Conservation (phyloP, 2,888 invertebrate genomes). For the Conistra vaccinii region DNA sequence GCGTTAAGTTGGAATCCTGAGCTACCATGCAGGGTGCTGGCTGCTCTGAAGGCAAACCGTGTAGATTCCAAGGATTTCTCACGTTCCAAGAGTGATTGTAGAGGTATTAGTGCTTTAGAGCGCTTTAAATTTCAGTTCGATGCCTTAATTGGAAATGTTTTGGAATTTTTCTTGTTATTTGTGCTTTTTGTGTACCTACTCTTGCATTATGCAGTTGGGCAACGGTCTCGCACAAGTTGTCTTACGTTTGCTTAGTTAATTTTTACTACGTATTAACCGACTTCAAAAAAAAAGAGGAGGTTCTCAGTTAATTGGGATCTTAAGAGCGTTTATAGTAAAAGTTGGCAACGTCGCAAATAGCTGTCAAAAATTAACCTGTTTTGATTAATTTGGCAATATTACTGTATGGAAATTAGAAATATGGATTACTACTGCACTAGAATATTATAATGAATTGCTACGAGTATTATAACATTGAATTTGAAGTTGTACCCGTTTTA, state of each 20-base stretch:
- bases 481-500: too few species aligned
- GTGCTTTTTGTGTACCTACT: neutral
- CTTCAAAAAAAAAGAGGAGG: too few species aligned
- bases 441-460: too few species aligned
- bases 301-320: too few species aligned
- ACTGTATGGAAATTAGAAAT: too few species aligned
- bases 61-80: conserved; percentile 49
- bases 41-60: conserved; percentile 30
- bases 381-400: too few species aligned
- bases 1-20: conserved; percentile 64
- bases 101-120: conserved; percentile 12
- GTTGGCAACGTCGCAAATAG: too few species aligned
- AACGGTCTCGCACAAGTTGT: too few species aligned
- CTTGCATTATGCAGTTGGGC: neutral
- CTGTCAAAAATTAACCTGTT: too few species aligned
- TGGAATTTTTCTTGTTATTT: neutral
- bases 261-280: neutral
- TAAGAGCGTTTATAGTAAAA: too few species aligned
- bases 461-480: too few species aligned
- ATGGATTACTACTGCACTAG: too few species aligned
- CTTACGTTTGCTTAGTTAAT: neutral
- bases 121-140: conserved; percentile 16
- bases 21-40: conserved; percentile 56
- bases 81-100: conserved; percentile 45
- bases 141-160: conserved; percentile 24